Evolutionary conservation across 1,140 invertebrate genomes (phyloP).

Genomic region (Apis mellifera): Amel_HAv3.1 CM009932.2:379501-380000

Average conservation of each 20-base stretch:
- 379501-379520: no score
- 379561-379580: background rate
- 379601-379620: no score
- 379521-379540: no score
- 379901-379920: background rate
- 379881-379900: background rate
- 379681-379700: no score
- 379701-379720: no score
- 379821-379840: background rate
- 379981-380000: background rate
- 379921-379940: background rate
- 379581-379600: no score
- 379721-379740: background rate
- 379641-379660: background rate
- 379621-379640: no score
- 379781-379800: background rate
- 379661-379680: background rate
- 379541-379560: no score
- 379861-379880: background rate
- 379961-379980: no score
- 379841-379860: background rate
- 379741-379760: slow-evolving; percentile 22
- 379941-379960: background rate
- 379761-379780: background rate
- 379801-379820: background rate